Conservation (phyloP, 2,888 invertebrate genomes). For the Euplagia quadripunctaria region DNA sequence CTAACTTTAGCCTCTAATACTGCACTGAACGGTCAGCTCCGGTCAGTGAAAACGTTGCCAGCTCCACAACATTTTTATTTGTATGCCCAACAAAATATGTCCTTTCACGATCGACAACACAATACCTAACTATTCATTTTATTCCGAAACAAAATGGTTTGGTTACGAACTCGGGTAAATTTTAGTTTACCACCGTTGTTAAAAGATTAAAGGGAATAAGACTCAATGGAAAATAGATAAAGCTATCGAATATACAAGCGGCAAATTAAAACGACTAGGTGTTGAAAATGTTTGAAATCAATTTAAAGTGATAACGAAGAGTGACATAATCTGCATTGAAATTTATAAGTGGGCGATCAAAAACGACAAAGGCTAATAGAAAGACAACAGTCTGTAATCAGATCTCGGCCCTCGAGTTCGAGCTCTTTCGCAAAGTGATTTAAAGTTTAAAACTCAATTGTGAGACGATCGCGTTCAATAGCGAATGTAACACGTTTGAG, state of each 20-base stretch:
- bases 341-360: conserved; percentile 52
- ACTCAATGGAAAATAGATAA: conserved; percentile 37
- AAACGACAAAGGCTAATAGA: conserved; percentile 62
- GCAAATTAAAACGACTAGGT: conserved; percentile 47
- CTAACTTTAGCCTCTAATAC: conserved; percentile 75
- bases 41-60: conserved; percentile 53
- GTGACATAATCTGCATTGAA: conserved; percentile 67
- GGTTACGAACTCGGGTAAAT: conserved; percentile 24
- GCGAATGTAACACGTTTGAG: conserved; percentile 49
- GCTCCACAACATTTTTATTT: conserved; percentile 45
- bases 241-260: conserved; percentile 37
- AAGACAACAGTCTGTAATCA: conserved; percentile 73
- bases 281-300: conserved; percentile 56
- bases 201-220: conserved; percentile 32
- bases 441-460: conserved; percentile 65
- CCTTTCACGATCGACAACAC: conserved; percentile 35
- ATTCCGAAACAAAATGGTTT: conserved; percentile 27
- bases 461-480: conserved; percentile 53
- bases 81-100: conserved; percentile 36
- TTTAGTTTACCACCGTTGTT: conserved; percentile 31
- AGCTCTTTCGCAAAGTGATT: conserved; percentile 65
- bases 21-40: conserved; percentile 43
- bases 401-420: conserved; percentile 58
- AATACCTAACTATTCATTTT: conserved; percentile 39
- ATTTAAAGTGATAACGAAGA: conserved; percentile 62